Conservation (phyloP, 2,113 vertebrate species). For the Mandrillus leucophaeus region DNA sequence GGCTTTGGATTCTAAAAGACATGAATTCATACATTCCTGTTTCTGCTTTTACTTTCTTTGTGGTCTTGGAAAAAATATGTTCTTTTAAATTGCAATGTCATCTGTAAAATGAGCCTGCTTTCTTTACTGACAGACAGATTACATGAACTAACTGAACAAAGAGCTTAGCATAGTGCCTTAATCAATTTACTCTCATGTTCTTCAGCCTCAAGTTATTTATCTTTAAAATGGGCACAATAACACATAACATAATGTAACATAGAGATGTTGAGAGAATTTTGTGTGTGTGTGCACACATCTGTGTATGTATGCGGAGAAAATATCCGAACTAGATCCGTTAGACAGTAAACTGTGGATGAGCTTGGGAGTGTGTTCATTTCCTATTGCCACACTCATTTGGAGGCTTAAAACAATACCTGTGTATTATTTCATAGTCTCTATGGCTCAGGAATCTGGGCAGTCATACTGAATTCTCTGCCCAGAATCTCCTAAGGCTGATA, state of each 20-base stretch:
- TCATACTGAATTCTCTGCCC: neutral
- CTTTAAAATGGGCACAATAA: neutral
- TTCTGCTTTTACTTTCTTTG: neutral
- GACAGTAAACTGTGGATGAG: neutral
- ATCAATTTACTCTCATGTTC: neutral
- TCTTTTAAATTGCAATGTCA: neutral
- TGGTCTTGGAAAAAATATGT: neutral
- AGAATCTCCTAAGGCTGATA: neutral
- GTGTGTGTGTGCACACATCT: neutral
- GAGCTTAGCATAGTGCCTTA: neutral
- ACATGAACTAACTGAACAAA: neutral
- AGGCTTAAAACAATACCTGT: neutral
- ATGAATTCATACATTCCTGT: neutral
- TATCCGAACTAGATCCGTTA: neutral
- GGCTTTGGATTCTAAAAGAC: neutral
- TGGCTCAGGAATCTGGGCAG: neutral
- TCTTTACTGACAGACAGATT: neutral
- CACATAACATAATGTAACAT: neutral
- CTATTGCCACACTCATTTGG: neutral
- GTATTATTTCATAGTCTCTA: neutral
- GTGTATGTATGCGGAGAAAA: neutral
- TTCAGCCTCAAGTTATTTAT: neutral
- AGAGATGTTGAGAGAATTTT: neutral
- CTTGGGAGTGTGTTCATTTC: neutral
- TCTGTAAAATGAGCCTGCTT: neutral